Base-by-base conservation (phyloP, 1,140 invertebrate genomes). In the Fopius arisanus region DNA sequence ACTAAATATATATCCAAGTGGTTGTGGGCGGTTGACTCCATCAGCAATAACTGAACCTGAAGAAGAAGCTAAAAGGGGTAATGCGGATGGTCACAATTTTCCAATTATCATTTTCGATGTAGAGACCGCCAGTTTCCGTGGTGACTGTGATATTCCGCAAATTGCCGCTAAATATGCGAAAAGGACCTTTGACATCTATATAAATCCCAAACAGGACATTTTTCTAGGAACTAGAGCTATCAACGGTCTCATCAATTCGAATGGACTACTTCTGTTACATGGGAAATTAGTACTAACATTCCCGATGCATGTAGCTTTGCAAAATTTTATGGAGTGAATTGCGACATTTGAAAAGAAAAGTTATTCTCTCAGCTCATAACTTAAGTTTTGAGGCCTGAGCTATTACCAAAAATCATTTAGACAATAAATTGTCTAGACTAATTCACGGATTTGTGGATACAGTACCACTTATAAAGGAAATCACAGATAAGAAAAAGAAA, bases 221-320 rank as follows among this genome's bases (percentile, higher is more conserved):
- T 65, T 33, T 14, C n/a, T 21, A 40, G 4, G 14, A 41, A 54
- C 70, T n/a, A 72, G 54, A 4, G n/a, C 33, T 16, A 54, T 54
- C 4, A 65, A 26, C n/a, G 70, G 70, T 43, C 40, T 72, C 12
- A 7, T 54, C n/a, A 23, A 12, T 19, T n/a, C n/a, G n/a, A n/a
- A 65, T 48, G 70, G 70, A 65, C 29, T 10, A 21, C 70, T 71
- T 59, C 12, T 71, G 51, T 63, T 40, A 9, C 26, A 71, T 59
- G 70, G 70, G 28, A 37, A 62, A 37, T 19, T 23, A 9, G 43
- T 71, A 21, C 0, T 26, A 62, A 62, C 70, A 7, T 31, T 7
- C 3, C 29, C 29, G 3, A 3, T 31, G 3, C 29, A 31, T 3
- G 7, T 31, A 31, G 29, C 3, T 7, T 7, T 31, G 7, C 3